Evolutionary conservation across 2,888 invertebrate genomes (phyloP), one percentile per base, ranked within the genome.

Genomic region (Pseudeuparius sepicola): DNA sequence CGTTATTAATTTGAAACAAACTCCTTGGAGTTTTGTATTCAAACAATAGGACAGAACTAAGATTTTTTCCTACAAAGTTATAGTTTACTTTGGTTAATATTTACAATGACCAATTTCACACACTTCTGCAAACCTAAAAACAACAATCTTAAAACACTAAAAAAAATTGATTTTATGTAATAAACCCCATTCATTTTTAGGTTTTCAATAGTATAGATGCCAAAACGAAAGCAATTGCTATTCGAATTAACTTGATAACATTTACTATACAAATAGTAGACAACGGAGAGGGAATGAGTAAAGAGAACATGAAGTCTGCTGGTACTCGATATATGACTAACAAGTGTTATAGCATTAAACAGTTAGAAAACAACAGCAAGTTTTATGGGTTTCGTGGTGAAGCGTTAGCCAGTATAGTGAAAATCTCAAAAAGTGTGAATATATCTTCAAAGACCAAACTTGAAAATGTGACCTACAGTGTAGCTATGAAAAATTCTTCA

Each of bases 261-360:
- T 68, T 67, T 48, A 68, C 66, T 44, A 66, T 87, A 44, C 80
- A 81, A 68, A 77, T 86, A 4, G 67, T 84, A 23, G 87, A 87
- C 54, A 83, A 86, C 64, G 86, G 86, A 2, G 48, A 43, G 46
- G 87, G 87, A 2, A 71, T 87, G 16, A 47, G 60, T 2, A 57
- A 63, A 46, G 50, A 59, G 14, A 70, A 77, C 52, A 63, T 85
- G 39, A 52, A 65, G 28, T 43, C 60, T 14, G 52, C 81, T 29
- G 84, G 79, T 9, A 57, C 65, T 44, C 70, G 73, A 43, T 70
- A 77, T 49, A 64, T 68, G 50, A 77, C 81, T 1, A 81, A 73
- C 54, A 82, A 80, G 61, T 71, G 73, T 47, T 59, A 64, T 24
- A 61, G 66, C 36, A 36, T 73, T 4, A 48, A 57, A 11, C 70